Percentiles rank a stretch among this genome's conserved stretches.
Evolutionary conservation across 2,888 invertebrate genomes (phyloP).

Genomic region (Hetaerina titia): DNA sequence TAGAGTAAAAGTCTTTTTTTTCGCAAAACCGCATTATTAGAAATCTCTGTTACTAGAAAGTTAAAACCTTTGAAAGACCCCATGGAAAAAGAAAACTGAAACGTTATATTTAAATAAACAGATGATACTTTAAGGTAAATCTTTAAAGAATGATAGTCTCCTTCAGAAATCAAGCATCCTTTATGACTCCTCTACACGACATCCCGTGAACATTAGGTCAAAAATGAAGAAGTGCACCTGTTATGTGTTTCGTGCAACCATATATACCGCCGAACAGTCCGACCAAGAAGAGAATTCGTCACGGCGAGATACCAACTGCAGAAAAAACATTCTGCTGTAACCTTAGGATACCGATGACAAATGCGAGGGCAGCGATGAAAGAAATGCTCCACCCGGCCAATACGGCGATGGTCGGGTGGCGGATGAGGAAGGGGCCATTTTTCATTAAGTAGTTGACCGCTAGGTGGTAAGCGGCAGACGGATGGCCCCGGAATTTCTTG

Average conservation of each 20-base stretch:
- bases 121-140: too few species aligned
- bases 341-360: background rate
- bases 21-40: too few species aligned
- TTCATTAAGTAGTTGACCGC: conserved; percentile 7
- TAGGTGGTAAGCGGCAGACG: background rate
- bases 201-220: background rate
- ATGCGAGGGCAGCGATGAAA: background rate
- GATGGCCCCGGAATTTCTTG: background rate
- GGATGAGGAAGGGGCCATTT: background rate
- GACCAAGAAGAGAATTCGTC: background rate
- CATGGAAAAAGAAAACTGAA: too few species aligned
- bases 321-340: background rate
- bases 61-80: too few species aligned
- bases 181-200: background rate
- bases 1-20: too few species aligned
- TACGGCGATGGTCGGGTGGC: background rate
- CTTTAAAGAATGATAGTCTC: too few species aligned
- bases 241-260: background rate
- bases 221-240: background rate
- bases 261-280: background rate
- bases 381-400: background rate
- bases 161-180: too few species aligned
- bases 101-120: too few species aligned
- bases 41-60: too few species aligned
- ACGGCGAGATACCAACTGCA: background rate